Base-by-base conservation (phyloP, 2,113 vertebrate species). In the Psilopsiagon aurifrons region DNA sequence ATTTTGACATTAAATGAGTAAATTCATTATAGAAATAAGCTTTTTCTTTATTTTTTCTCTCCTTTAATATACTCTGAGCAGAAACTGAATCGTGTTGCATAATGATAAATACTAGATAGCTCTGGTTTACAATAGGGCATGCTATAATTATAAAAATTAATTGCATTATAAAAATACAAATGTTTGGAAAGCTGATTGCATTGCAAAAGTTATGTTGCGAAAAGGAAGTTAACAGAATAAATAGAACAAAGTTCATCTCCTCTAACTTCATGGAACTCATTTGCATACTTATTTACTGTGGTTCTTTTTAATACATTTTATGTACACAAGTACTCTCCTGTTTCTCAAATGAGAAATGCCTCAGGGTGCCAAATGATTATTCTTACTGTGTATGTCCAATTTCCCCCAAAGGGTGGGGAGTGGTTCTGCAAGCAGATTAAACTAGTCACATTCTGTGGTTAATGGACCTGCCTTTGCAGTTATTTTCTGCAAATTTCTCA, bases 231-330 rank as follows among this genome's bases (percentile, higher is more conserved):
- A 86, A 74, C 27, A 41, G 51, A 92, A 79, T 73, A 83, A 92
- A 92, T 19, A 88, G 70, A 88, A 60, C 54, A 55, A 92, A 97
- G 68, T 64, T 95, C 37, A 81, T 80, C 76, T 80, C 52, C 24
- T 63, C 67, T 85, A 75, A 68, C 68, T 85, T 88, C 43, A 70
- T 1, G 27, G 37, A 88, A 74, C 20, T 77, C 27, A 67, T 87
- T 62, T 84, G 37, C 39, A 67, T 73, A 44, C 51, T 90, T 73
- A 80, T 90, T 94, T 92, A 83, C 41, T 69, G 22, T 24, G 23
- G 37, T 37, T 55, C 22, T 78, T 90, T 86, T 71, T 2, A 76
- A 68, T 78, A 35, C 37, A 49, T 67, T 90, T 92, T 39, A 74
- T 13, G 41, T 52, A 62, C 59, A 74, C 68, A 79, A 93, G 54